Evolutionary conservation across 64 coral and sea anemone genomes (phyloP), one percentile per base, ranked within the genome.

Genomic region (Platygyra sinensis): DNA sequence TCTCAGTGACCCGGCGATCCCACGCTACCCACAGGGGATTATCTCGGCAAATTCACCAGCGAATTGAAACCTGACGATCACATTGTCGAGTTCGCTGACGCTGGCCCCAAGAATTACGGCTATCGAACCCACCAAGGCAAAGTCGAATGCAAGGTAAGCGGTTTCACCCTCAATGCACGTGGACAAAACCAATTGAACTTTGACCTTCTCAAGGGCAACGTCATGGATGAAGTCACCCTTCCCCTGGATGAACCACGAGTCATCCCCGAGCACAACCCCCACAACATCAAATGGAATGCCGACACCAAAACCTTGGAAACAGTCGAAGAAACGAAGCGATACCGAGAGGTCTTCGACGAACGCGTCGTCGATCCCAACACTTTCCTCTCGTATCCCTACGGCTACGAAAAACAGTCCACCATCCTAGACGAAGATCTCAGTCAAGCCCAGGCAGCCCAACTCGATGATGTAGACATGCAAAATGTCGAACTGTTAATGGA

Each of bases 41-140:
- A 76, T 46, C 81, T 92, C 10, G 73, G 90, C 9, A 72, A 84
- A n/a, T 74, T 92, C 12, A 89, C 73, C 1, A 31, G 78, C 14
- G 87, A 89, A 15, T 18, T 77, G 38, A 74, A 78, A 18, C 18
- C 30, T 25, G 74, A 74, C 1, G 31, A 89, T 77, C 29, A 54
- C 30, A 89, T 89, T 16, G 9, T 16, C 5, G 60, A 77, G 38
- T 89, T 89, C 31, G 17, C 55, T 19, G 65, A 46, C 2, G 67
- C 39, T 4, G 92, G 92, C 0, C 83, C 90, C 5, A 87, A 87
- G 82, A 92, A 92, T 36, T 92, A 92, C n/a, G 83, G 73, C 2
- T 92, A 92, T 13, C 1, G 55, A 13, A 78, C 60, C 0, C 0
- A 0, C 0, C 16, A 9, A 0, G 83, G 91, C 0, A 87, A 86